Base-by-base conservation (phyloP, 2,797 vertebrate species). In the Xenentodon cancila region DNA sequence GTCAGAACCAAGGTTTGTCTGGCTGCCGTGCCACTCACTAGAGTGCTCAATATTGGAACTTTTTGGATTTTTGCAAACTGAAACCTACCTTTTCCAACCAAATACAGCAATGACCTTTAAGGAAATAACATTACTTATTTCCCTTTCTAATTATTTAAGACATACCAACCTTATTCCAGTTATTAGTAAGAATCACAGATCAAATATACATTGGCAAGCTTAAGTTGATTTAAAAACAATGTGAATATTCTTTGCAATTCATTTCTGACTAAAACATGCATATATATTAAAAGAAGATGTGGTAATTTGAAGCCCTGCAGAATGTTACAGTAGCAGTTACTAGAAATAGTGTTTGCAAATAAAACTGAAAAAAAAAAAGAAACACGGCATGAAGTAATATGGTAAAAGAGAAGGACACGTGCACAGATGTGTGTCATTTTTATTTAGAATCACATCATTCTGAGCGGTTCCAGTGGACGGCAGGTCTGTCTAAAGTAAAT, bases 1-100 rank as follows among this genome's bases (percentile, higher is more conserved):
- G 73, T 86, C 79, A 76, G 79, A 50, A 63, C 53, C 61, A 64
- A 51, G 66, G 62, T 71, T 61, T 70, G 59, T 72, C 64, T 71
- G 71, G 43, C 45, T 74, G 32, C 17, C 22, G 75, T 32, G 7
- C 21, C 1, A 17, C 20, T 15, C 11, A 11, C 21, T 18, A 44
- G 7, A 15, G 22, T 30, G 19, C 34, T 13, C 12, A 37, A 11
- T 5, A 37, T 37, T 13, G 12, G 5, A 30, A 30, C 30, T 30
- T 30, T 30, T 30, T 5, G 30, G 30, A 30, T 30, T 30, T 30
- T 30, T 30, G 7, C 9, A 53, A 20, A 44, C 30, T 0, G 2
- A 71, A 64, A 50, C 15, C 16, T 7, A 49, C 19, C 30, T 30
- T 30, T 30, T 30, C 30, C 30, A 30, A 30, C 30, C 30, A 30